Conservation (phyloP, 92 coral and sea anemone species). For the Ricordea florida region DNA sequence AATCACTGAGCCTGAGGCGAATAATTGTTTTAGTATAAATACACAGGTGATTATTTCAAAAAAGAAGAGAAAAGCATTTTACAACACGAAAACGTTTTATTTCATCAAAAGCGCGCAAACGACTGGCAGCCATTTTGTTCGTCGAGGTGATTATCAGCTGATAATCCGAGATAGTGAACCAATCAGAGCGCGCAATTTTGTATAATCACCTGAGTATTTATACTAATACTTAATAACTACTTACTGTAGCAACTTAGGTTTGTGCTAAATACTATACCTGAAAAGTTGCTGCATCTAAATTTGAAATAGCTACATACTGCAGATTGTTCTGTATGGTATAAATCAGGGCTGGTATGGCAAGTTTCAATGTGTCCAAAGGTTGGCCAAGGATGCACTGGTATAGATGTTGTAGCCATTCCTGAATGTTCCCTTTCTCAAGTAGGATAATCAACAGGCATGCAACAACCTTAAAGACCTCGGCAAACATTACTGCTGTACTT, state of each 20-base stretch:
- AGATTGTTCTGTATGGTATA: constrained; percentile 93
- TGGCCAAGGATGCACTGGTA: constrained; percentile 76
- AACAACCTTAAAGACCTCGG: constrained; percentile 78
- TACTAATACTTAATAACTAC: too few species aligned
- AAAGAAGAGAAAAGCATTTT: too few species aligned
- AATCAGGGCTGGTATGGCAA: constrained; percentile 89
- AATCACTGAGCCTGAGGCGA: too few species aligned
- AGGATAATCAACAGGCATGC: constrained; percentile 76
- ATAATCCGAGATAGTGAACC: too few species aligned
- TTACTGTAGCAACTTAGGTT: neutral
- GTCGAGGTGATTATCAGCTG: too few species aligned
- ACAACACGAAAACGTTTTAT: too few species aligned
- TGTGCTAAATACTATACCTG: constrained; percentile 62
- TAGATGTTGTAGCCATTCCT: constrained; percentile 60
- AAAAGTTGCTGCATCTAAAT: constrained; percentile 98
- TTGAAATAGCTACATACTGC: constrained; percentile 95
- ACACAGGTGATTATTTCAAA: too few species aligned
- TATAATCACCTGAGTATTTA: too few species aligned
- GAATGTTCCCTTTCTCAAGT: constrained; percentile 49
- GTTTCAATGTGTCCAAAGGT: constrained; percentile 87
- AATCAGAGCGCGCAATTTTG: too few species aligned
- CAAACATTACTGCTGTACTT: constrained; percentile 92
- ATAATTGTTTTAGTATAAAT: too few species aligned
- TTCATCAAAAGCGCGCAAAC: too few species aligned
- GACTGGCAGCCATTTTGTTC: too few species aligned